A percentile compares a stretch with the other conserved stretches of the same genome.
phyloP scores from a whole-genome alignment of 2,888 invertebrate genomes.

The Drosophila subsilvestris region DNA sequence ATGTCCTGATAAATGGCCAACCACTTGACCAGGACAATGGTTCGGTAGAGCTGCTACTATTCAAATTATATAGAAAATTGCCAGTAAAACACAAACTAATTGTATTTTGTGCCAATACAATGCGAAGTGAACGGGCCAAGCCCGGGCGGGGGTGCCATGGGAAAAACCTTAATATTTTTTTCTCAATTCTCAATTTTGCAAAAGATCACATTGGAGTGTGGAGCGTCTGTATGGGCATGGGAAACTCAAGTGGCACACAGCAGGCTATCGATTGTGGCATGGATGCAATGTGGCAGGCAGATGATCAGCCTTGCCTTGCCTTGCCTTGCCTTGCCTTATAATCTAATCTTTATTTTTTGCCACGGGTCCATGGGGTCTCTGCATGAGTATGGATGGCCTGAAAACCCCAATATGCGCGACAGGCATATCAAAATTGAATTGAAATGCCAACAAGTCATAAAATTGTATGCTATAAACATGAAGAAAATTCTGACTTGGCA shows the following conservation, averaged over 20 bases:
- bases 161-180: constrained; percentile 12
- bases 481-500: neutral
- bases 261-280: constrained; percentile 19
- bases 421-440: constrained; percentile 67
- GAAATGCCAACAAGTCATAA: constrained; percentile 71
- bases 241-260: constrained; percentile 69
- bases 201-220: constrained; percentile 30
- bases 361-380: neutral
- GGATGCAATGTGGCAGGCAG: constrained; percentile 69
- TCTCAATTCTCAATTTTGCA: constrained; percentile 1
- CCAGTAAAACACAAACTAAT: constrained; percentile 73
- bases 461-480: constrained; percentile 29
- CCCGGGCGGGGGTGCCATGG: constrained; percentile 26
- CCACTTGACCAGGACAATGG: constrained; percentile 68
- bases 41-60: constrained; percentile 56
- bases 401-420: constrained; percentile 43
- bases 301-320: constrained; percentile 58
- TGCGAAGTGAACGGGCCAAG: constrained; percentile 5
- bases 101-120: constrained; percentile 51
- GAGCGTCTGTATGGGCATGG: constrained; percentile 46
- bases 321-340: constrained; percentile 43
- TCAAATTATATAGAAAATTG: constrained; percentile 74
- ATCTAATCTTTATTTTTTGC: constrained; percentile 32
- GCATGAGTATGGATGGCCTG: constrained; percentile 38
- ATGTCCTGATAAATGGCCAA: constrained; percentile 37